Conservation (phyloP, 2,113 vertebrate genomes). For the Parus major region DNA sequence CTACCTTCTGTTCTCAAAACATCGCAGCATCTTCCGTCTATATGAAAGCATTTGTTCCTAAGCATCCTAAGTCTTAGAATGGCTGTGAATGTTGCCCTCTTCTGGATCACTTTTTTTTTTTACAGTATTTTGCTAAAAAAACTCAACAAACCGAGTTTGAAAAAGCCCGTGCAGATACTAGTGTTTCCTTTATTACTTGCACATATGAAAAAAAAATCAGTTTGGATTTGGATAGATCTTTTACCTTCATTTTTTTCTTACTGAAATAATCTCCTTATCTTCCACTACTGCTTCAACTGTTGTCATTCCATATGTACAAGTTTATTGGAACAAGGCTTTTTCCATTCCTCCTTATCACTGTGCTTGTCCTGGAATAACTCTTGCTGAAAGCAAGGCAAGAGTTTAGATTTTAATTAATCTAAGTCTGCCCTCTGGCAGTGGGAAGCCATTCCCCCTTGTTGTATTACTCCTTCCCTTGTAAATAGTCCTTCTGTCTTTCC, state of each 20-base stretch:
- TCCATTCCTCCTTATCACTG: background rate
- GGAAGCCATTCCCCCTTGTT: background rate
- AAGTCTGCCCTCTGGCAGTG: background rate
- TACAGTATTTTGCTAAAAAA: background rate
- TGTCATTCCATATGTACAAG: background rate
- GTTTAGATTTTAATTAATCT: too few relatives aligned
- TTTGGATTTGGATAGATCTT: background rate
- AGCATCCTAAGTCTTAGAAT: background rate
- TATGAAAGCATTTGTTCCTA: background rate
- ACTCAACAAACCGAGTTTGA: background rate
- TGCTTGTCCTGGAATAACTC: background rate
- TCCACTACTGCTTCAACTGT: background rate
- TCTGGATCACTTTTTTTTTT: background rate
- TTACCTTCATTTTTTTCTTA: background rate
- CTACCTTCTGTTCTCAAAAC: background rate
- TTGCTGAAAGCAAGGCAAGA: background rate
- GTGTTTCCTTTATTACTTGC: background rate
- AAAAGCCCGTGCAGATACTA: background rate
- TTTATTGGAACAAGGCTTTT: background rate
- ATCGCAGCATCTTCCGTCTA: background rate
- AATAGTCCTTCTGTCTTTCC: accelerated
- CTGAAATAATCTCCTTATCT: background rate
- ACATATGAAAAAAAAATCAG: background rate
- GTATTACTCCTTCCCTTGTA: background rate
- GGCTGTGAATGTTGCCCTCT: constrained; percentile 35